These are phyloP conservation scores for Yponomeuta cagnagella DNA, from an alignment of 2,888 invertebrate genomes.

Conservation along the genomic window DNA sequence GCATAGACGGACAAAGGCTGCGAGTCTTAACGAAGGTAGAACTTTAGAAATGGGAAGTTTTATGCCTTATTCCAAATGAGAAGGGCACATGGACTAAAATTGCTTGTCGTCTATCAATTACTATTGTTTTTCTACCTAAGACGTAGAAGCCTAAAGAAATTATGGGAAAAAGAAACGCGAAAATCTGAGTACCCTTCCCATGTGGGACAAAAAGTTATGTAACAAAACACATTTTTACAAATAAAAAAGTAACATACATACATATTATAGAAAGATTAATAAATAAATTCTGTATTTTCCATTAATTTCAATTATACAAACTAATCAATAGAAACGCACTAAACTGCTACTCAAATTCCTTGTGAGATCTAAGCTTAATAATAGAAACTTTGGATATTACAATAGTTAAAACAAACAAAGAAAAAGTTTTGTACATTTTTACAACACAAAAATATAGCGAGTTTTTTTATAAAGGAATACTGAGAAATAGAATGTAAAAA, in stretches of 20 bases:
- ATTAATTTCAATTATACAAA: constrained; percentile 48
- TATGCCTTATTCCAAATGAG: too few relatives aligned
- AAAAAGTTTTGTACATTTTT: constrained; percentile 69
- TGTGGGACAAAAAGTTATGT: neutral
- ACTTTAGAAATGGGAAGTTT: too few relatives aligned
- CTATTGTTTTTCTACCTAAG: too few relatives aligned
- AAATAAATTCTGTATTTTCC: constrained; percentile 57
- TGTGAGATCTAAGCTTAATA: constrained; percentile 72
- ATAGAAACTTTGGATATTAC: constrained; percentile 69
- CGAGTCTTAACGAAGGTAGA: too few relatives aligned
- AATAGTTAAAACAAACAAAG: constrained; percentile 36
- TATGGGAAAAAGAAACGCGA: too few relatives aligned
- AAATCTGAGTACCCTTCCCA: neutral
- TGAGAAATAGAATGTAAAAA: constrained; percentile 31
- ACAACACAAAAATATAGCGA: constrained; percentile 46
- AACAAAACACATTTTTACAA: constrained; percentile 55
- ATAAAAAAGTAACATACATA: constrained; percentile 32
- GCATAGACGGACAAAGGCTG: too few relatives aligned
- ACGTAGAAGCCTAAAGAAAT: too few relatives aligned
- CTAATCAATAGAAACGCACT: constrained; percentile 44
- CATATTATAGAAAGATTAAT: constrained; percentile 45
- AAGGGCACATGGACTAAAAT: too few relatives aligned
- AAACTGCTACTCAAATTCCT: constrained; percentile 56
- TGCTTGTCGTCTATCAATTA: too few relatives aligned
- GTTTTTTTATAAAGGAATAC: constrained; percentile 44